phyloP scores from a whole-genome alignment of 2,888 invertebrate species.

The Phytoseiulus persimilis region DNA sequence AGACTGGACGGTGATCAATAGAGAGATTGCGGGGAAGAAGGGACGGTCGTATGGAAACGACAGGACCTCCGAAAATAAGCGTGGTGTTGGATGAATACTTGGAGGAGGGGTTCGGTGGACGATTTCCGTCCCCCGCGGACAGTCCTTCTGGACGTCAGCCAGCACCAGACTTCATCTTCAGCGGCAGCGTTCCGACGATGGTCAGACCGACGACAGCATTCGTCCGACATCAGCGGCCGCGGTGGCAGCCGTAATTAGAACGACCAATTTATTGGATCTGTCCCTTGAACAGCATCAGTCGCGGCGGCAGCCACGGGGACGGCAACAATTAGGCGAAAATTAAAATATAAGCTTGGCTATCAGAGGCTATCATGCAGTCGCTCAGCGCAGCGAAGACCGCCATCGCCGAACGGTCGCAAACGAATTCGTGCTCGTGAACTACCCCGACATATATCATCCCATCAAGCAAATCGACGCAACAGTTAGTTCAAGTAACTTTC shows the following conservation, averaged over 20 bases:
- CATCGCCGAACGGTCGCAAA: neutral
- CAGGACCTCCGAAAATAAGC: too few species aligned
- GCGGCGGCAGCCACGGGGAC: neutral
- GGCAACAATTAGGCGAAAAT: neutral
- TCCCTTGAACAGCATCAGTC: neutral
- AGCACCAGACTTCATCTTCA: neutral
- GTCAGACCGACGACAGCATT: neutral
- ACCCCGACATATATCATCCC: too few species aligned
- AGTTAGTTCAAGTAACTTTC: too few species aligned
- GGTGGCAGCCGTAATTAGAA: neutral
- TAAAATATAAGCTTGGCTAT: neutral
- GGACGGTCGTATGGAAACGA: too few species aligned
- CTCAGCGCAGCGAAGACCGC: neutral
- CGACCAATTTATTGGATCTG: neutral
- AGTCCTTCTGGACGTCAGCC: neutral
- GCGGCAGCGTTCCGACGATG: neutral
- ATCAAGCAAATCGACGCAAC: too few species aligned
- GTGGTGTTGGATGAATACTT: too few species aligned
- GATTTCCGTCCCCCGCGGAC: neutral
- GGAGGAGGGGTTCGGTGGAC: neutral
- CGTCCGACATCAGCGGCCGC: too few species aligned
- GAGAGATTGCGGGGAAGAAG: too few species aligned
- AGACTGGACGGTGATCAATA: too few species aligned
- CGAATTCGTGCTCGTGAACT: too few species aligned
- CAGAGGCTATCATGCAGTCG: neutral